Base-by-base conservation (phyloP, 2,797 vertebrate species). In the Diplodus sargus region DNA sequence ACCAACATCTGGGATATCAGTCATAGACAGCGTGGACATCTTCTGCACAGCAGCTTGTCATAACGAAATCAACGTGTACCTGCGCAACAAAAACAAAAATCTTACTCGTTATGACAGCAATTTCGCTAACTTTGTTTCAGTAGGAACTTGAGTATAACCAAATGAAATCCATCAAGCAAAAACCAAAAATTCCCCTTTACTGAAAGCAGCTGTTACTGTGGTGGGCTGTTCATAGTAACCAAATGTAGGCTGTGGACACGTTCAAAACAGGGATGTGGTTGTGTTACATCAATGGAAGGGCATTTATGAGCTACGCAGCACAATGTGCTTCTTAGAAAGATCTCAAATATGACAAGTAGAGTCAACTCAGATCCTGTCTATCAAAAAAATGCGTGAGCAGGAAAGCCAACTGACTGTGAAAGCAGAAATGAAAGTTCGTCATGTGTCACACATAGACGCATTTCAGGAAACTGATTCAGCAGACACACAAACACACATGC, bases 1-100 rank as follows among this genome's bases (percentile, higher is more conserved):
- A 96, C 93, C 93, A 95, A 96, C 94, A 96, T 96, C 95, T 90
- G 89, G 91, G 94, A 95, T 93, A 95, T 95, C 94, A 95, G 95
- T 93, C 93, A 92, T 88, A 93, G 94, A 93, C 92, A 95, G 91
- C 87, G 93, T 93, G 93, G 95, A 95, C 96, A 96, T 96, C 95
- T 95, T 96, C 93, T 91, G 91, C 93, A 94, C 94, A 94, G 91
- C 91, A 94, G 91, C 93, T 96, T 94, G 93, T 95, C 95, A 96
- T 96, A 93, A 95, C 95, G 94, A 92, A 95, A 94, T 87, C 92
- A 95, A 91, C 89, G 61, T 89, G 80, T 82, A 86, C 90, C 95
- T 96, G 86, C 17, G 53, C 22, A 85, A 76, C 1, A 60, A 85
- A 81, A 82, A 59, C 0, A 58, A 48, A 17, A 62, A 62, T 30